Conservation (phyloP, 2,113 vertebrate genomes). For the Bubo blakistoni region DNA sequence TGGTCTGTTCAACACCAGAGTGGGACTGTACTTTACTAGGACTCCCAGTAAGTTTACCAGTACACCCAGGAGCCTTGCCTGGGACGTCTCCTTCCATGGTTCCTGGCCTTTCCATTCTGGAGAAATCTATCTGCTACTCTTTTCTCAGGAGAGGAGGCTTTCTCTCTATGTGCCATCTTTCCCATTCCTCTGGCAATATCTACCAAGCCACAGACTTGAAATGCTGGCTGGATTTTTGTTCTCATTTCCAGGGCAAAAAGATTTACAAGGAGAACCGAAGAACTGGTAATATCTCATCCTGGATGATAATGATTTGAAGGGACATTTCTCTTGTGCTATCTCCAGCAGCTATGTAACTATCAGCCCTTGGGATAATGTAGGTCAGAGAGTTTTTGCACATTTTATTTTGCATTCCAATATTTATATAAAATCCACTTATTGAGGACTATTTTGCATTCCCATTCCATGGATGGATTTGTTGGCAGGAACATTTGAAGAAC, state of each 20-base stretch:
- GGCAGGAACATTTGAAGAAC: not conserved
- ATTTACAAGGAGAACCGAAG: not conserved
- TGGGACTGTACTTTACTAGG: not conserved
- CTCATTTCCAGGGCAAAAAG: not conserved
- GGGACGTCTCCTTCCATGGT: not conserved
- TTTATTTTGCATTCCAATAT: not conserved
- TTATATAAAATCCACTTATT: not conserved
- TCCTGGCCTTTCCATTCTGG: not conserved
- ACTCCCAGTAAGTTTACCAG: not conserved
- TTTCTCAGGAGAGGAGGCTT: not conserved
- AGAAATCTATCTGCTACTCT: not conserved
- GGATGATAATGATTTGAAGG: not conserved
- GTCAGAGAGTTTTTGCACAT: not conserved
- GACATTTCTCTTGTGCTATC: not conserved
- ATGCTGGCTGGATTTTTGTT: not conserved
- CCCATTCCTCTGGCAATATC: not conserved
- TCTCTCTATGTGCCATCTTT: not conserved
- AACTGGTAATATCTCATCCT: not conserved
- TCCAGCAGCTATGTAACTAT: not conserved
- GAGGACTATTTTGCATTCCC: not conserved
- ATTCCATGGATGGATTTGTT: not conserved
- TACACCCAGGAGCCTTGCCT: not conserved
- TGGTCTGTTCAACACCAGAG: not conserved
- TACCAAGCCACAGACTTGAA: conserved; percentile 1
- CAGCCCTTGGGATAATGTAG: not conserved